Evolutionary conservation across 2,797 vertebrate genomes (phyloP), one percentile per base, ranked within the genome.

Genomic region (Alcedo atthis): DNA sequence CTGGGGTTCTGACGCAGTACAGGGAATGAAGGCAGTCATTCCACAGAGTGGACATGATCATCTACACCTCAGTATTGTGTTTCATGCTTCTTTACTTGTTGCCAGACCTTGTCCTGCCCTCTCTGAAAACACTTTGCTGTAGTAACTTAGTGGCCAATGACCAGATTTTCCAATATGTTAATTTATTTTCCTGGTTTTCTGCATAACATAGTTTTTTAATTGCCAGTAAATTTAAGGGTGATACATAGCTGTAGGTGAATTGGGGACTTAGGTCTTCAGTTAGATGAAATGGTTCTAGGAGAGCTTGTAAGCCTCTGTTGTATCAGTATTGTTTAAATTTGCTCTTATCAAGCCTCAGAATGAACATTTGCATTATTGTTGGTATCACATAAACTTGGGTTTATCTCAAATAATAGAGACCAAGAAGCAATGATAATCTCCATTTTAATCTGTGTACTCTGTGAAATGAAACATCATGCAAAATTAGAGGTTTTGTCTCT

Each of bases 391-490:
- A 69, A 78, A 85, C 71, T 58, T 80, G 74, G 16, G 61, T 82
- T 83, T 91, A 64, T 93, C 61, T 94, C 68, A 93, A 90, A 93
- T 89, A 89, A 94, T 21, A 89, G 81, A 78, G 70, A 96, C 77
- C 24, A 90, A 90, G 94, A 81, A 73, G 45, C 68, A 80, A 5
- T 55, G 22, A 73, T 54, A 54, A 94, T 93, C 37, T 96, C 67
- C 51, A 26, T 68, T 95, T 91, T 93, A 95, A 94, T 77, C 51
- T 90, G n/a, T 95, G 77, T 94, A 77, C 62, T 82, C 81, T 82
- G 67, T 79, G 53, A 94, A 96, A 96, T 90, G 67, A 88, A 92
- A 92, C 87, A 90, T 84, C 49, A 40, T 91, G 58, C 66, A 59
- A 85, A 95, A 96, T 92, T 84, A 51, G 37, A 67, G 32, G 2